Conservation (phyloP, 2,797 vertebrate species). For the Alauda arvensis region DNA sequence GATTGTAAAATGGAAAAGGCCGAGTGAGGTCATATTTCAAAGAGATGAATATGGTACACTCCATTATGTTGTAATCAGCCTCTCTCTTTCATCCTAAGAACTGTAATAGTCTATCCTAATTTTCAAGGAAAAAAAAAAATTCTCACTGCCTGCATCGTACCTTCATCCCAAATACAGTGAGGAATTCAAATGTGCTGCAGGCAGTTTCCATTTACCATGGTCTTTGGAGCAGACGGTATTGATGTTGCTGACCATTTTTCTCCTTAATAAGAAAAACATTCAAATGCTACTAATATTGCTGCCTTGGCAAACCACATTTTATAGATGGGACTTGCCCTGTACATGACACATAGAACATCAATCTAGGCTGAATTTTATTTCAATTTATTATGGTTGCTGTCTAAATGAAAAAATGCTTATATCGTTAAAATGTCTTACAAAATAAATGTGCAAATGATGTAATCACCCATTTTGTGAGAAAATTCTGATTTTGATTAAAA, state of each 20-base stretch:
- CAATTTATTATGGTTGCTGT: slow-evolving; percentile 81
- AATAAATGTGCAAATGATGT: slow-evolving; percentile 77
- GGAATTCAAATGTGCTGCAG: slow-evolving; percentile 54
- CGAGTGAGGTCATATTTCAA: slow-evolving; percentile 80
- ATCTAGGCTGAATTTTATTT: slow-evolving; percentile 78
- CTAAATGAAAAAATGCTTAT: slow-evolving; percentile 79
- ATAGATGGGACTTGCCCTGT: slow-evolving; percentile 76
- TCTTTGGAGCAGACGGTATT: slow-evolving; percentile 67
- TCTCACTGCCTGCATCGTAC: slow-evolving; percentile 31
- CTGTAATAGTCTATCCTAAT: slow-evolving; percentile 77
- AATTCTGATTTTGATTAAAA: slow-evolving; percentile 67
- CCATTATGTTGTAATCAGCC: slow-evolving; percentile 84
- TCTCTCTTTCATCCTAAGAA: slow-evolving; percentile 77
- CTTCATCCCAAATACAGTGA: slow-evolving; percentile 53
- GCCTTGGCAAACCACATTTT: slow-evolving; percentile 75
- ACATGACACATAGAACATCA: slow-evolving; percentile 74
- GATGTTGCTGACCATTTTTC: slow-evolving; percentile 74
- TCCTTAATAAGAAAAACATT: slow-evolving; percentile 83
- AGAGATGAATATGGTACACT: slow-evolving; percentile 82
- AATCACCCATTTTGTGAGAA: slow-evolving; percentile 70
- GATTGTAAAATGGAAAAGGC: slow-evolving; percentile 82
- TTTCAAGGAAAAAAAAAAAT: slow-evolving; percentile 51
- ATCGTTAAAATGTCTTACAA: slow-evolving; percentile 72
- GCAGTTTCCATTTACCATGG: slow-evolving; percentile 66
- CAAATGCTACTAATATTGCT: slow-evolving; percentile 82